phyloP scores from a whole-genome alignment of 2,113 vertebrate genomes.

The Narcine bancroftii region DNA sequence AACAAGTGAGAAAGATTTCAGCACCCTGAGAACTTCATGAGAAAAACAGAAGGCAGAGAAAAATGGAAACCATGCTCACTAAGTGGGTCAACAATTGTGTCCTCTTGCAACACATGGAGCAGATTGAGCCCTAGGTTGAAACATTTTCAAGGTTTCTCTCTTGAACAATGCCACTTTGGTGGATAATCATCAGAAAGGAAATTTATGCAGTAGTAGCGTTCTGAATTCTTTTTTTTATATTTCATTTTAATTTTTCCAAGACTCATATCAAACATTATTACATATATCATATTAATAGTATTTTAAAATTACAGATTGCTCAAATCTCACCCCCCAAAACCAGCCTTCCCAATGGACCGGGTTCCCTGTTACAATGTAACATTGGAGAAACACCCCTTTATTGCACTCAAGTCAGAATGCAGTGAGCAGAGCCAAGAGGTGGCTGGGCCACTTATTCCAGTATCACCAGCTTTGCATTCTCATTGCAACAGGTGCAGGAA shows the following conservation, averaged over 20 bases:
- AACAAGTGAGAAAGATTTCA: neutral
- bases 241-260: no score
- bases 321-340: no score
- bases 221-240: no score
- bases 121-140: neutral
- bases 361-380: neutral
- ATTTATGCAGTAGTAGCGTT: neutral
- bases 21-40: neutral
- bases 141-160: neutral
- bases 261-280: no score
- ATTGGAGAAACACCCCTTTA: neutral
- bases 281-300: no score
- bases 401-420: neutral
- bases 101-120: neutral
- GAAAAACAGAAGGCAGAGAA: neutral
- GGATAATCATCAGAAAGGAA: neutral
- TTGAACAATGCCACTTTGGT: neutral
- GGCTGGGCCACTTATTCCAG: neutral
- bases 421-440: neutral
- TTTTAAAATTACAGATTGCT: no score
- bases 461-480: neutral
- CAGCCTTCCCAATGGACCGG: neutral
- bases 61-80: neutral
- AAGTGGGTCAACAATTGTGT: neutral
- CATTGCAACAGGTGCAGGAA: neutral